Base-by-base conservation (phyloP, 2,888 invertebrate genomes). In the Entomobrya multifasciata region DNA sequence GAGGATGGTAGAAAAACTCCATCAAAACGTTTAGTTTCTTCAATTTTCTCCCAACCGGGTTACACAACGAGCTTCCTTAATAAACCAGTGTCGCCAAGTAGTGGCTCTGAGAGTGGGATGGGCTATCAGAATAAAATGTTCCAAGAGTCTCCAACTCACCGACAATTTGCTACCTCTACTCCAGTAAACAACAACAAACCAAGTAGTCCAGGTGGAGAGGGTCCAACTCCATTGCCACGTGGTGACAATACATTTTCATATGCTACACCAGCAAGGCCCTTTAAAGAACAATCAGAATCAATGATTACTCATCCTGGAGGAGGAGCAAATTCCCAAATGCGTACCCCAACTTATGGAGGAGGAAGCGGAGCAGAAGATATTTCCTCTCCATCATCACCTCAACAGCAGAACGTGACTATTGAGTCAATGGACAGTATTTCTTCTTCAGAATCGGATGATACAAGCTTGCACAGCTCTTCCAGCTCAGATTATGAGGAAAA, bases 271-370 rank as follows among this genome's bases (percentile, higher is more conserved):
- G 79, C 79, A 1, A 41, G 88, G 49, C 79, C 88, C 25, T 90
- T 86, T 76, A 72, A 52, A 10, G 65, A 81, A 30, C 88, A 82
- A 17, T 88, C 90, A 10, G 91, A 90, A 20, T 90, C 90, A 0
- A 91, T 91, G 91, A 89, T 91, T 5, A 91, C 91, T 25, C 91
- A 91, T 83, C 89, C 90, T 60, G 91, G 91, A 62, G 90, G 91
- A 62, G 90, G 89, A 11, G 41, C 84, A 15, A 65, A 67, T 17
- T 89, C 89, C 8, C 90, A 90, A 82, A 17, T 86, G 1, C 80
- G 84, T 13, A 80, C 72, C 41, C 80, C 79, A 6, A 30, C 82
- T 17, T 0, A 15, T 22, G 67, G 3, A 0, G 13, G 13, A 0
- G 13, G 13, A 36, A 8, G 36, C 8, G 36, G 36, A 36, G 5